These are phyloP conservation scores for Bemisia tabaci DNA, from an alignment of 1,140 invertebrate genomes.

Conservation along the genomic window DNA sequence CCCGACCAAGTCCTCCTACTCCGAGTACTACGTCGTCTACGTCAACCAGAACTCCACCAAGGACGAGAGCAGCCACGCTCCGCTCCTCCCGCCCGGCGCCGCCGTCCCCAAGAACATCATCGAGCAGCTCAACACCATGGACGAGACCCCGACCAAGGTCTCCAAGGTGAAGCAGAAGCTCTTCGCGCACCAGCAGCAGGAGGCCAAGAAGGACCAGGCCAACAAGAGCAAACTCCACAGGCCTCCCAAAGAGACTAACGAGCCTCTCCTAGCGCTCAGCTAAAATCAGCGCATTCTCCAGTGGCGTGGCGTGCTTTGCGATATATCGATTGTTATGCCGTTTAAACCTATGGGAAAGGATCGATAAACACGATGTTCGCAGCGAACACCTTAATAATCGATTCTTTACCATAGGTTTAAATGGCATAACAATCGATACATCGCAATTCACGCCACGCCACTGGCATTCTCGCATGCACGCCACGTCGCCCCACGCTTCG, in stretches of 20 bases:
- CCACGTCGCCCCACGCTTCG: too few relatives aligned
- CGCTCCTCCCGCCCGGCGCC: neutral
- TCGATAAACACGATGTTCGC: too few relatives aligned
- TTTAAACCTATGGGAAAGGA: too few relatives aligned
- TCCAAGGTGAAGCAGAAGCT: conserved; percentile 49
- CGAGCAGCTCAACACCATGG: conserved; percentile 56
- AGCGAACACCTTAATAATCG: too few relatives aligned
- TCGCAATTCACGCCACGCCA: too few relatives aligned
- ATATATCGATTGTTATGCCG: too few relatives aligned
- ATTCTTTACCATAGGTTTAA: too few relatives aligned
- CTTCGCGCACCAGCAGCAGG: conserved; percentile 44
- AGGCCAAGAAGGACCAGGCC: conserved; percentile 37
- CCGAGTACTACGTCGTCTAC: conserved; percentile 66
- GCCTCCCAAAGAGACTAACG: conserved; percentile 33
- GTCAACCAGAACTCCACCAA: conserved; percentile 47
- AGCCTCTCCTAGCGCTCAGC: conserved; percentile 52
- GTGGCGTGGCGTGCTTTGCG: too few relatives aligned
- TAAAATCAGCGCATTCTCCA: too few relatives aligned
- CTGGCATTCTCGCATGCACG: too few relatives aligned
- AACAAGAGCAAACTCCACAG: conserved; percentile 30
- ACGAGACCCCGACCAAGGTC: conserved; percentile 33
- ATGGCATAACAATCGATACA: too few relatives aligned
- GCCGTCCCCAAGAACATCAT: conserved; percentile 65
- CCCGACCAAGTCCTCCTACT: conserved; percentile 62
- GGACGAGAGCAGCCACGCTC: conserved; percentile 18